Percentiles rank a stretch among this genome's conserved stretches.
These are phyloP conservation scores for Drosophila quinaria DNA, from an alignment of 2,888 invertebrate genomes.

Conservation along the genomic window DNA sequence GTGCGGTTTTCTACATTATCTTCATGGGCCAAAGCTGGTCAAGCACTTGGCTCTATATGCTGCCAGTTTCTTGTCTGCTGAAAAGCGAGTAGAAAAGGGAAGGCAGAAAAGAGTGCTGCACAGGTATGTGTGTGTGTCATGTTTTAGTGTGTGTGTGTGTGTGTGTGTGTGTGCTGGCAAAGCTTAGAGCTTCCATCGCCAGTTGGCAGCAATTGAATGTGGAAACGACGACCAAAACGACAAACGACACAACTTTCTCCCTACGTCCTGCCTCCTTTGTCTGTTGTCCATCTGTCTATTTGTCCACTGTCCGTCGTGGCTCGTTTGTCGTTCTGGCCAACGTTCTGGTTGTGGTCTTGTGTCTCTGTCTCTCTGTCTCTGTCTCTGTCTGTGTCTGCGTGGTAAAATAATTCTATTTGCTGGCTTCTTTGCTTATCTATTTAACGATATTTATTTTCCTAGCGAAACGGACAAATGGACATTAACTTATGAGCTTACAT, in stretches of 20 bases:
- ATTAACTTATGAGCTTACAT: constrained; percentile 60
- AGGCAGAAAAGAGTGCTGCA: neutral
- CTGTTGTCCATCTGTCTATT: neutral
- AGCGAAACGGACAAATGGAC: constrained; percentile 39
- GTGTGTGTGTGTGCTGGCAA: constrained; percentile 15
- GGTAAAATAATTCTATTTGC: constrained; percentile 69
- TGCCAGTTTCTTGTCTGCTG: constrained; percentile 25
- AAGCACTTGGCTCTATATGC: constrained; percentile 44
- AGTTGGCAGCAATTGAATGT: constrained; percentile 64
- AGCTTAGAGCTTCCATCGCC: constrained; percentile 16
- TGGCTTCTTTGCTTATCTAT: constrained; percentile 69
- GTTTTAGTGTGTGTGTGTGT: constrained; percentile 7
- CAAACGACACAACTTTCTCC: constrained; percentile 41
- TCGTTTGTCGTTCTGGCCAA: constrained; percentile 34
- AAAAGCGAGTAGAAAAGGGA: neutral
- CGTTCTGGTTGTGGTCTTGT: constrained; percentile 32
- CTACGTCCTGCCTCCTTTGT: constrained; percentile 2
- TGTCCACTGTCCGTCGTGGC: constrained; percentile 12
- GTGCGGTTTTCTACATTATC: constrained; percentile 66
- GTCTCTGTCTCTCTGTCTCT: constrained; percentile 1
- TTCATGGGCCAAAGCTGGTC: constrained; percentile 53
- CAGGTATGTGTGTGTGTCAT: constrained; percentile 12
- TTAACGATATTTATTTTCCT: constrained; percentile 69
- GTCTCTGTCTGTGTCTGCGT: constrained; percentile 28
- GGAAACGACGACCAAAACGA: constrained; percentile 38